Evolutionary conservation across 1,140 invertebrate species (phyloP).

Genomic region (Drosophila littoralis): DNA sequence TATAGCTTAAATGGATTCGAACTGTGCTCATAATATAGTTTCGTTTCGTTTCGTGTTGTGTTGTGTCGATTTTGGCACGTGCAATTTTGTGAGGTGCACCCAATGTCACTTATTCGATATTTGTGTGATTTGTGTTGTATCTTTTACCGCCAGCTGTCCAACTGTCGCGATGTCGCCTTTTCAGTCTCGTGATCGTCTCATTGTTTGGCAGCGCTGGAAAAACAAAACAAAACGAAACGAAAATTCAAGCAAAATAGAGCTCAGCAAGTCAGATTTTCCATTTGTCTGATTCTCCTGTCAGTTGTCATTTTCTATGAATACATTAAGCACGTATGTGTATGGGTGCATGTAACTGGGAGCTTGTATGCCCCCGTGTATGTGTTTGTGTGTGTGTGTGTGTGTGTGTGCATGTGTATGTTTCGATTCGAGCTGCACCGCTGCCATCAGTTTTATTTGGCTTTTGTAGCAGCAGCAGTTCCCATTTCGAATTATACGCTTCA

Average conservation of each 20-base stretch:
- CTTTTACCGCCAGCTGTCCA: slow-evolving; percentile 23
- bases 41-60: neutral
- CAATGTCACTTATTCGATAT: slow-evolving; percentile 72
- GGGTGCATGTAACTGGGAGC: neutral
- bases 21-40: neutral
- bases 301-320: slow-evolving; percentile 81
- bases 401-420: slow-evolving; percentile 4
- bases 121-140: slow-evolving; percentile 65
- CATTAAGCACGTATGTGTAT: slow-evolving; percentile 50
- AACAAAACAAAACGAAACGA: slow-evolving; percentile 25
- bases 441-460: slow-evolving; percentile 60
- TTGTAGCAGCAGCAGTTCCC: slow-evolving; percentile 35
- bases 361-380: neutral
- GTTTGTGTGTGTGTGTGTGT: slow-evolving; percentile 14
- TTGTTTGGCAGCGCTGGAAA: slow-evolving; percentile 8
- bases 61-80: slow-evolving; percentile 34
- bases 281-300: slow-evolving; percentile 73
- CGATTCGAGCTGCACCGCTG: slow-evolving; percentile 40
- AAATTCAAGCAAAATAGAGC: slow-evolving; percentile 23
- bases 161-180: slow-evolving; percentile 24
- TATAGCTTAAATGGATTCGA: neutral
- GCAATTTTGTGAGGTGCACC: slow-evolving; percentile 54
- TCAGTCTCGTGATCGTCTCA: slow-evolving; percentile 27
- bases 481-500: slow-evolving; percentile 69
- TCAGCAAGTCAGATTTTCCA: slow-evolving; percentile 72